phyloP scores from a whole-genome alignment of 2,113 vertebrate genomes.

The Myotis yumanensis region DNA sequence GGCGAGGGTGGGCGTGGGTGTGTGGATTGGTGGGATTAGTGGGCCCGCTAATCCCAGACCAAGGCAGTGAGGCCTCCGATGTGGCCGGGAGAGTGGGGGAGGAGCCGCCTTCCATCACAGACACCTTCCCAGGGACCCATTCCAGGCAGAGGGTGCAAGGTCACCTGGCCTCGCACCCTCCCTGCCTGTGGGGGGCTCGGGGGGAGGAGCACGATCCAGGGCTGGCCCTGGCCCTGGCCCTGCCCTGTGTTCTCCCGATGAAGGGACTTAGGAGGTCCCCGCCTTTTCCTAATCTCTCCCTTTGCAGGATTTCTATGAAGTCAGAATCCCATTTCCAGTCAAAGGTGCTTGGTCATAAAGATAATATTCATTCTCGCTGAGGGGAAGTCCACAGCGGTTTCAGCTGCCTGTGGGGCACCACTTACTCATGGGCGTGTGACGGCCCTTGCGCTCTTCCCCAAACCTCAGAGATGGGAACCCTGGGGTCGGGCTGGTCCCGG shows the following conservation, averaged over 20 bases:
- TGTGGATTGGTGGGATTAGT: background rate
- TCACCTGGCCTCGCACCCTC: background rate
- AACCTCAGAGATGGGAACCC: background rate
- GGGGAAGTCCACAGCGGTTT: slow-evolving; percentile 64
- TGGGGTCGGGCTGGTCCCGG: background rate
- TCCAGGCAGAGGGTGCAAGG: background rate
- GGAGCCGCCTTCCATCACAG: background rate
- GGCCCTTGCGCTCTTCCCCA: background rate
- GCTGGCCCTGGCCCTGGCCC: background rate
- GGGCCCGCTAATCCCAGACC: background rate
- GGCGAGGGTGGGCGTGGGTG: background rate
- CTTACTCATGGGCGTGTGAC: slow-evolving; percentile 50
- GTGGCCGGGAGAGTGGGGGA: background rate
- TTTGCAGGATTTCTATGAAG: slow-evolving; percentile 50
- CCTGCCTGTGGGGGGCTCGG: rapidly evolving
- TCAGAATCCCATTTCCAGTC: slow-evolving; percentile 76
- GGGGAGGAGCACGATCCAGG: background rate
- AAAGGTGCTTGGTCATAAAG: slow-evolving; percentile 72
- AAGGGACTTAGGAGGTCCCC: slow-evolving; percentile 12
- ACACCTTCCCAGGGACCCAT: background rate
- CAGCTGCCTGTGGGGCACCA: slow-evolving; percentile 13
- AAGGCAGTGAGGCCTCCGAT: background rate
- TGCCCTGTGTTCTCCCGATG: background rate
- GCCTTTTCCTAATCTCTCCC: slow-evolving; percentile 49
- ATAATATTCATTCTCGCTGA: slow-evolving; percentile 23